A percentile compares a stretch with the other conserved stretches of the same genome.
Evolutionary conservation across 2,797 vertebrate genomes (phyloP).

Genomic region (Micromesistius poutassou): DNA sequence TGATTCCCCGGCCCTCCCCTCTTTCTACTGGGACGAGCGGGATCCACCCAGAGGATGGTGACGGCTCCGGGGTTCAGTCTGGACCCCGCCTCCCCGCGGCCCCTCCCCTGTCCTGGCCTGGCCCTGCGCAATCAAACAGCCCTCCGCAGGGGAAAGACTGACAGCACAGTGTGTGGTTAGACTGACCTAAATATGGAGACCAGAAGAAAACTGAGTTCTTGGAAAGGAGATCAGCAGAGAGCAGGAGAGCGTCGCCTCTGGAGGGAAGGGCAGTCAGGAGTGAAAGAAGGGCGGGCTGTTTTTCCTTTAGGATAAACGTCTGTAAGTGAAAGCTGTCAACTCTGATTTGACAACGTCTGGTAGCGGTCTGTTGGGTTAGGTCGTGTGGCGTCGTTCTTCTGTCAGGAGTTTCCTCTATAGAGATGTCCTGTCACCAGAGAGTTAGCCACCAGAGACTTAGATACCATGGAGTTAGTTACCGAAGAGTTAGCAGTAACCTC

Average conservation of each 20-base stretch:
- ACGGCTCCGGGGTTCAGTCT: not conserved
- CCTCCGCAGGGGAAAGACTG: conserved; percentile 45
- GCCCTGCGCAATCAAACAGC: conserved; percentile 28
- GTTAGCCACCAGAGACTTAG: too few species aligned
- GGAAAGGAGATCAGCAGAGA: not conserved
- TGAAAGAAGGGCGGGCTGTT: not conserved
- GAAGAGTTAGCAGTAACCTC: too few species aligned
- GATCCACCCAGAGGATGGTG: not conserved
- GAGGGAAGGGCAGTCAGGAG: not conserved
- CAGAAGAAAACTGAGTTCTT: not conserved
- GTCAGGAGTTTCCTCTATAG: too few species aligned
- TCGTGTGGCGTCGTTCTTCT: not conserved
- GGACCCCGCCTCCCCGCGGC: not conserved
- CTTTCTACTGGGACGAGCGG: not conserved
- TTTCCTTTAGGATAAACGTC: not conserved
- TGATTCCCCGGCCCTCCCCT: not conserved
- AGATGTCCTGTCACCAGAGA: too few species aligned
- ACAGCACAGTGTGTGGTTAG: conserved; percentile 37
- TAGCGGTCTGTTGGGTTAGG: not conserved
- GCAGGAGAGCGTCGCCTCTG: not conserved
- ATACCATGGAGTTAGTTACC: too few species aligned
- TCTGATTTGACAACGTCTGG: not conserved
- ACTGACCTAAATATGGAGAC: conserved; percentile 8
- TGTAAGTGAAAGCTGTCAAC: not conserved
- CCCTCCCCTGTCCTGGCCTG: too few species aligned